Percentiles rank a stretch among this genome's conserved stretches.
Conservation (phyloP, 1,140 invertebrate species). For the Leptestheria dahalacensis region DNA sequence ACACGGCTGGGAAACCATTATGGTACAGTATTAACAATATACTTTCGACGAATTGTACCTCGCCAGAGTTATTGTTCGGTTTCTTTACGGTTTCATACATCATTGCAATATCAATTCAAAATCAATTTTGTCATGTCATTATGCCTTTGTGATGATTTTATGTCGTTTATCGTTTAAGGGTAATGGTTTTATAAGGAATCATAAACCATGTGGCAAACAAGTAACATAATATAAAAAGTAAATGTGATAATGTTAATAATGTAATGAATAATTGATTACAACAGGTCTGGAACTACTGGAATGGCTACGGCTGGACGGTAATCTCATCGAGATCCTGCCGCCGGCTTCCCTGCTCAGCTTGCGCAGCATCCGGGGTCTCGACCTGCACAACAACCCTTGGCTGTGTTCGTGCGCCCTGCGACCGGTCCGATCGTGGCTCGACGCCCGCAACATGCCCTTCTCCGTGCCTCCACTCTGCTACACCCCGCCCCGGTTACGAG, state of each 20-base stretch:
- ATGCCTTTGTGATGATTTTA: no score
- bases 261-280: no score
- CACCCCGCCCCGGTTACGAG: constrained; percentile 40
- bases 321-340: constrained; percentile 44
- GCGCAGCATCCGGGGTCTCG: constrained; percentile 50
- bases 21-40: no score
- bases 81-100: no score
- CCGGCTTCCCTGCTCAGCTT: constrained; percentile 46
- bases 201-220: not conserved
- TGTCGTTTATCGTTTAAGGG: not conserved
- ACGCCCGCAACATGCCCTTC: constrained; percentile 53
- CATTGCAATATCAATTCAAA: no score
- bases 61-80: no score
- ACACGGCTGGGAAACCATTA: no score
- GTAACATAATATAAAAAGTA: no score
- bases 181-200: not conserved
- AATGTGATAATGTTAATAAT: no score
- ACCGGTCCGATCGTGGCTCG: constrained; percentile 58
- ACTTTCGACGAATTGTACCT: no score
- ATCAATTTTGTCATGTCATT: no score
- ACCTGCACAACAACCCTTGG: constrained; percentile 61
- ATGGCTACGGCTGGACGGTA: constrained; percentile 58
- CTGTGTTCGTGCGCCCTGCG: constrained; percentile 61
- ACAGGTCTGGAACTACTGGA: constrained; percentile 47
- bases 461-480: constrained; percentile 49